Evolutionary conservation across 2,888 invertebrate genomes (phyloP), one percentile per base, ranked within the genome.

Genomic region (Pyrrhia umbra): DNA sequence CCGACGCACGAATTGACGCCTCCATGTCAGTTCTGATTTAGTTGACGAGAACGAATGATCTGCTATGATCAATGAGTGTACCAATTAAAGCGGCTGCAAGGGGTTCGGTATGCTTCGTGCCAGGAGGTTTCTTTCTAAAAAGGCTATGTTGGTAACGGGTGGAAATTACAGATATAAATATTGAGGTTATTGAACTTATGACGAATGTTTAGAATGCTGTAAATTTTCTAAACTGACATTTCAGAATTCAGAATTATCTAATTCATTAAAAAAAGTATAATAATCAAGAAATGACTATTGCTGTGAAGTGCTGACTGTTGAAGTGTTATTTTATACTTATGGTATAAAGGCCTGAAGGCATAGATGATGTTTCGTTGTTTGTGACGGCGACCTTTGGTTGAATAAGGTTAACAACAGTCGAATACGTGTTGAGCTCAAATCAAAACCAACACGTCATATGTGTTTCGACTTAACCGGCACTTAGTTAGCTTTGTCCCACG

Each of bases 31-130:
- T 78, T 80, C 78, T 86, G 86, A 86, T 89, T 83, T 81, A 81
- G 83, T 83, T 85, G 87, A 87, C 84, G 89, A 85, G 89, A 86
- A 90, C 87, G 88, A 87, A 89, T 89, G 88, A 83, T 87, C 85
- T 74, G 77, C 69, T 80, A 81, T 85, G 86, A 88, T 87, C 84
- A 83, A 85, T 86, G 77, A 79, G 73, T 67, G 76, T 82, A 78
- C 80, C 81, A 85, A 86, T 86, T 81, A 82, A 81, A 81, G 63
- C 45, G 58, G 63, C 51, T 67, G 57, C 54, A 75, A 64, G 60
- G 67, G 69, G 65, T 68, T 64, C 45, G 46, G 63, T 60, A 70
- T 62, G 67, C 57, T 56, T 57, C 58, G 25, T 43, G 20, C 34
- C 43, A 47, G 45, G 46, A 55, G 68, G 30, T 16, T 75, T 69